Percentiles rank a stretch among this genome's conserved stretches.
Conservation (phyloP, 1,140 invertebrate genomes). For the Cyclargus thomasi region DNA sequence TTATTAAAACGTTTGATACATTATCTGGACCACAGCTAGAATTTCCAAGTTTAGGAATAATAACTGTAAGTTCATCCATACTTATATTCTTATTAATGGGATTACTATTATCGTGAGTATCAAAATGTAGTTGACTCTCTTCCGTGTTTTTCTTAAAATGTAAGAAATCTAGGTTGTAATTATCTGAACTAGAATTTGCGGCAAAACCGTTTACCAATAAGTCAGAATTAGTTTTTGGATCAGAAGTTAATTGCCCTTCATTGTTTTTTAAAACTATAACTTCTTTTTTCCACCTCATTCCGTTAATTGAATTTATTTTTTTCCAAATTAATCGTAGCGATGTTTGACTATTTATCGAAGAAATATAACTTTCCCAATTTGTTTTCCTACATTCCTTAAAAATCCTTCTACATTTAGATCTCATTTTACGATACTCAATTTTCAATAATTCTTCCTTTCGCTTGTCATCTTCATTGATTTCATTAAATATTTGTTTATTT, state of each 20-base stretch:
- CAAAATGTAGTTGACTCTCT: not conserved
- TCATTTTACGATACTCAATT: not conserved
- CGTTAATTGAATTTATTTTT: not conserved
- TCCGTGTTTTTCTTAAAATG: not conserved
- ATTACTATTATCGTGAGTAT: not conserved
- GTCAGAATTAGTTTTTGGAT: not conserved
- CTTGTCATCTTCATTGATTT: not conserved
- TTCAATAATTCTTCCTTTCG: not conserved
- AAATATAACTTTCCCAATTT: not conserved
- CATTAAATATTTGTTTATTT: not conserved
- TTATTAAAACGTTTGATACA: not conserved
- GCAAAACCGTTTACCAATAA: not conserved
- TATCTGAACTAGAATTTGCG: not conserved
- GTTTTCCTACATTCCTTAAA: not conserved
- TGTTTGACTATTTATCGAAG: conserved; percentile 2
- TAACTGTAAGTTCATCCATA: not conserved
- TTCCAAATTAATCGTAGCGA: not conserved
- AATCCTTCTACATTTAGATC: not conserved
- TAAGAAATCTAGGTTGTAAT: not conserved
- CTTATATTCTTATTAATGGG: not conserved
- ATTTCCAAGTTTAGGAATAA: not conserved
- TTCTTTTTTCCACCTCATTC: not conserved
- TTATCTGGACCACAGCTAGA: not conserved
- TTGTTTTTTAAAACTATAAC: not conserved
- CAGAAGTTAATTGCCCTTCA: not conserved